Base-by-base conservation (phyloP, 2,113 vertebrate genomes). In the Parus major region DNA sequence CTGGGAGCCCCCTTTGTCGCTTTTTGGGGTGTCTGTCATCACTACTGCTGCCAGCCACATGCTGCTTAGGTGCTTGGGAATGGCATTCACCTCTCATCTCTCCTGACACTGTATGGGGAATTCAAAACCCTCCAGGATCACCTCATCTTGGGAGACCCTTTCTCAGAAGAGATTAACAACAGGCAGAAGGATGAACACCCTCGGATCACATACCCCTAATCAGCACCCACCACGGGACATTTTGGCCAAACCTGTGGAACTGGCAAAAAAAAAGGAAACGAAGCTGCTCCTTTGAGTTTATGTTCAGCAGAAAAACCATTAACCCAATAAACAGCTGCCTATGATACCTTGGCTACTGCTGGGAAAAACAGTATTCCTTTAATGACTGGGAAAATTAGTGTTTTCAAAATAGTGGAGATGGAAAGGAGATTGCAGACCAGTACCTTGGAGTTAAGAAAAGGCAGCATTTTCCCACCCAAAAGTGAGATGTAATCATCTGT, bases 141-240 rank as follows among this genome's bases (percentile, higher is more conserved):
- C 55, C n/a, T 61, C 49, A 12, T 23, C 22, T 52, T 27, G 64
- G 72, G 39, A 86, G 47, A 64, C 5, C 17, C 13, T 69, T 7
- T 25, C 20, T 52, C 50, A n/a, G 63, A 52, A 79, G 66, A 73
- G 31, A 65, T 66, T 77, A 72, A 55, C 2, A 72, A 64, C 29
- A 60, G 15, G 25, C 29, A 91, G 69, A 75, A 78, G 36, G 56
- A 36, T 33, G 36, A 57, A 64, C 44, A 56, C 28, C 20, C 63
- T 79, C 0, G 0, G 52, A 79, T 69, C 46, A 46, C 23, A 14
- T 2, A 49, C 7, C 7, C 20, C 11, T 52, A 27, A 39, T 22
- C 46, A 63, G 28, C 22, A 61, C 14, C 10, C 50, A 41, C 4
- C 24, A 72, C 61, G 49, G 22, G 87, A 77, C 24, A 35, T 39